phyloP scores from a whole-genome alignment of 2,113 vertebrate genomes.

The Uria lomvia region DNA sequence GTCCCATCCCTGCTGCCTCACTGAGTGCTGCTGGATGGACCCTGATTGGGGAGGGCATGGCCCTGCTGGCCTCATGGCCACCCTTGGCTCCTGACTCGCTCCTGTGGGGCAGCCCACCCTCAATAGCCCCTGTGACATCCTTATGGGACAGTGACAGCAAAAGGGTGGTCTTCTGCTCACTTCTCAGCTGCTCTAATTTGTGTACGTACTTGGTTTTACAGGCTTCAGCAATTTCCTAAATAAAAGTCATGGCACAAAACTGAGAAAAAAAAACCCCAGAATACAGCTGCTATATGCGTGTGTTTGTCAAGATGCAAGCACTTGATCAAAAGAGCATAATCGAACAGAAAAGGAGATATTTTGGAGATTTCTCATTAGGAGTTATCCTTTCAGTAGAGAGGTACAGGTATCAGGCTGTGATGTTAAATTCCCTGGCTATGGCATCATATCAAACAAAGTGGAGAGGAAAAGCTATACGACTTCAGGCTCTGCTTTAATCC shows the following conservation, averaged over 20 bases:
- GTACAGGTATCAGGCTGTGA: neutral
- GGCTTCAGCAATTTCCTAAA: neutral
- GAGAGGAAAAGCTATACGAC: neutral
- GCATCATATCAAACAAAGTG: neutral
- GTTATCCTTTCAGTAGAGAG: neutral
- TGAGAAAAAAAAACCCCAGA: neutral
- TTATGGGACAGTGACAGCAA: neutral
- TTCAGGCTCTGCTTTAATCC: neutral
- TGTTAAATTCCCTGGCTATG: neutral
- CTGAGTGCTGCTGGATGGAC: neutral
- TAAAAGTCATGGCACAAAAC: neutral
- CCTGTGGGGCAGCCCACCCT: neutral
- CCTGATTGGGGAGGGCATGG: rapidly evolving
- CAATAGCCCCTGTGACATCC: neutral
- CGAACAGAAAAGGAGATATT: neutral
- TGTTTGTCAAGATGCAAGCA: neutral
- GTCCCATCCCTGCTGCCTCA: neutral
- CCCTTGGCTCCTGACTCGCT: neutral
- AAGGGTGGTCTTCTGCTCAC: neutral
- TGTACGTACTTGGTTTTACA: neutral
- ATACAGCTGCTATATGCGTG: neutral
- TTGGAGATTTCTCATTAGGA: neutral
- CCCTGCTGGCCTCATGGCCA: rapidly evolving
- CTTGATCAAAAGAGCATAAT: neutral
- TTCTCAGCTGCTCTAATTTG: neutral